A percentile compares a stretch with the other conserved stretches of the same genome.
Conservation (phyloP, 2,888 invertebrate species). For the Drosophila fungiperda region DNA sequence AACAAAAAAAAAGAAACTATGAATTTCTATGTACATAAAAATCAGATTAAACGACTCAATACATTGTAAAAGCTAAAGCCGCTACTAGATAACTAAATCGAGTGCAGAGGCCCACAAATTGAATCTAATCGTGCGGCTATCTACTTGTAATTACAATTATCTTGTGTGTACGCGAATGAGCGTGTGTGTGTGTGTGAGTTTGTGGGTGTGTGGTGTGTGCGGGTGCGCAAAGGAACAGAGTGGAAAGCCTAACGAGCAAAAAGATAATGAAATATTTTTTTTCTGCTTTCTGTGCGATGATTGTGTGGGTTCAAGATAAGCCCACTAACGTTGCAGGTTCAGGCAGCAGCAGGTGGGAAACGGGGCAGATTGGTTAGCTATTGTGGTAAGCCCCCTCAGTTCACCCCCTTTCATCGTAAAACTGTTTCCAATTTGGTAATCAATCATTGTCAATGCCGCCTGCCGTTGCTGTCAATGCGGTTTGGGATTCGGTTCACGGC, state of each 20-base stretch:
- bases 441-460: conserved; percentile 82
- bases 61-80: conserved; percentile 44
- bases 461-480: conserved; percentile 75
- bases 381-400: conserved; percentile 50
- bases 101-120: conserved; percentile 61
- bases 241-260: conserved; percentile 65
- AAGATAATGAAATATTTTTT: conserved; percentile 75
- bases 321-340: conserved; percentile 41
- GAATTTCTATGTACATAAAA: conserved; percentile 47
- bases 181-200: conserved; percentile 3
- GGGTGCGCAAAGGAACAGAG: conserved; percentile 12
- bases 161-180: conserved; percentile 29
- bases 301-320: conserved; percentile 37
- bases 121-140: conserved; percentile 78
- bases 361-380: conserved; percentile 39
- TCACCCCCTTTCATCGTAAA: not conserved
- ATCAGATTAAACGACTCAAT: conserved; percentile 67
- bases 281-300: conserved; percentile 18
- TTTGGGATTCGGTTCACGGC: conserved; percentile 42
- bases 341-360: conserved; percentile 10
- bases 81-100: conserved; percentile 42
- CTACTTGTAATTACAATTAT: conserved; percentile 79
- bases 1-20: not conserved
- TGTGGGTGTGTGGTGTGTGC: conserved; percentile 12
- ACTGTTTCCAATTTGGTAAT: conserved; percentile 76